Conservation (phyloP, 2,888 invertebrate genomes). For the Drosophila atripex region DNA sequence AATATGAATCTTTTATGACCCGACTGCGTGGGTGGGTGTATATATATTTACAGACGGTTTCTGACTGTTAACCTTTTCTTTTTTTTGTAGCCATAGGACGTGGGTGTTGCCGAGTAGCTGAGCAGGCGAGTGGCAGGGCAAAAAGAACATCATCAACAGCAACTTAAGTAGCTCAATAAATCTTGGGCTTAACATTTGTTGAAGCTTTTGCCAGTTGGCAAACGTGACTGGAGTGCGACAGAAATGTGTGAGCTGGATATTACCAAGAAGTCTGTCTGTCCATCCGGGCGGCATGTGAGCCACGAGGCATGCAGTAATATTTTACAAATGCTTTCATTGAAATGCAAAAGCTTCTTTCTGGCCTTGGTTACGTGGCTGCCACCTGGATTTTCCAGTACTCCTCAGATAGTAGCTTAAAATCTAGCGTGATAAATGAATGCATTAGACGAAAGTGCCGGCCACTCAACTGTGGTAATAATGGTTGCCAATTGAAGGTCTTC, state of each 20-base stretch:
- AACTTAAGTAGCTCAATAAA: conserved; percentile 74
- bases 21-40: conserved; percentile 8
- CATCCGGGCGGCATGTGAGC: conserved; percentile 15
- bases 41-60: conserved; percentile 5
- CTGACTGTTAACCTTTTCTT: conserved; percentile 43
- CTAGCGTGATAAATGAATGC: conserved; percentile 44
- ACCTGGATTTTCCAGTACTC: conserved; percentile 42
- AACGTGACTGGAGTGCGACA: conserved; percentile 73
- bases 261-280: conserved; percentile 33
- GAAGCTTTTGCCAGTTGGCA: conserved; percentile 63
- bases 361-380: conserved; percentile 51
- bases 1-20: conserved; percentile 29
- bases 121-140: conserved; percentile 1
- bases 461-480: conserved; percentile 48
- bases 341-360: conserved; percentile 55
- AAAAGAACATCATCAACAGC: conserved; percentile 59
- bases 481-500: conserved; percentile 33
- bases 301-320: conserved; percentile 59
- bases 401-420: background rate
- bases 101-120: conserved; percentile 22
- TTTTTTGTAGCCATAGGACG: conserved; percentile 8
- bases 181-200: conserved; percentile 74
- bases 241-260: conserved; percentile 44
- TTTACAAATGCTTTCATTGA: conserved; percentile 60
- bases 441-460: conserved; percentile 39